phyloP scores from a whole-genome alignment of 2,888 invertebrate genomes.

The Himalopsyche tibetana region DNA sequence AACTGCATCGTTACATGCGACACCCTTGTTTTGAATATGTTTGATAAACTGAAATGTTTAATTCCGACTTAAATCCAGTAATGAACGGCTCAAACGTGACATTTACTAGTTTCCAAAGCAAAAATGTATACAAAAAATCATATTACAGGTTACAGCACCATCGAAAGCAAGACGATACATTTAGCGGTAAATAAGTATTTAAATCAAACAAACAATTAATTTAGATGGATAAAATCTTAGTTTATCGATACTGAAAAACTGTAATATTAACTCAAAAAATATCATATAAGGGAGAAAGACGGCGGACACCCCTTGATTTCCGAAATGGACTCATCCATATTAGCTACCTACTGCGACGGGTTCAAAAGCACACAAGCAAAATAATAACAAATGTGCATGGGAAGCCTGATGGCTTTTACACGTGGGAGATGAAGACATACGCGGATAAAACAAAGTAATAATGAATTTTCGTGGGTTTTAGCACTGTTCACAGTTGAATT shows the following conservation, averaged over 20 bases:
- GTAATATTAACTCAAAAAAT: slow-evolving; percentile 43
- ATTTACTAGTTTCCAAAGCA: background rate
- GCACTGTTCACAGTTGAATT: slow-evolving; percentile 69
- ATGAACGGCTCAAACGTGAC: background rate
- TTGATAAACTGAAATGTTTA: background rate
- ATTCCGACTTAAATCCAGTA: background rate
- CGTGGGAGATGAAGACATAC: slow-evolving; percentile 70
- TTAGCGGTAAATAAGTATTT: background rate
- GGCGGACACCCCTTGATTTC: slow-evolving; percentile 54
- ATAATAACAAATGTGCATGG: slow-evolving; percentile 84
- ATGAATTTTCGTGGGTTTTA: slow-evolving; percentile 57
- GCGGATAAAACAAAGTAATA: slow-evolving; percentile 37
- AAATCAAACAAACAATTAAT: background rate
- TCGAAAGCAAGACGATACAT: background rate
- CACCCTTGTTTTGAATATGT: slow-evolving; percentile 22
- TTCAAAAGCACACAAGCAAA: slow-evolving; percentile 82
- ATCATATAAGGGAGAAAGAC: slow-evolving; percentile 53
- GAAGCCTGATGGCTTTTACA: slow-evolving; percentile 75
- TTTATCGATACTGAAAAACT: background rate
- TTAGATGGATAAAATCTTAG: background rate
- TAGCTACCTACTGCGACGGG: slow-evolving; percentile 71
- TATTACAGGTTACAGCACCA: slow-evolving; percentile 31
- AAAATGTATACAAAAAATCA: slow-evolving; percentile 15
- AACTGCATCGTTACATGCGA: slow-evolving; percentile 36
- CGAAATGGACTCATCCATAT: slow-evolving; percentile 75